Evolutionary conservation across 2,113 vertebrate species (phyloP).

Genomic region (Machaerirhynchus nigripectus): DNA sequence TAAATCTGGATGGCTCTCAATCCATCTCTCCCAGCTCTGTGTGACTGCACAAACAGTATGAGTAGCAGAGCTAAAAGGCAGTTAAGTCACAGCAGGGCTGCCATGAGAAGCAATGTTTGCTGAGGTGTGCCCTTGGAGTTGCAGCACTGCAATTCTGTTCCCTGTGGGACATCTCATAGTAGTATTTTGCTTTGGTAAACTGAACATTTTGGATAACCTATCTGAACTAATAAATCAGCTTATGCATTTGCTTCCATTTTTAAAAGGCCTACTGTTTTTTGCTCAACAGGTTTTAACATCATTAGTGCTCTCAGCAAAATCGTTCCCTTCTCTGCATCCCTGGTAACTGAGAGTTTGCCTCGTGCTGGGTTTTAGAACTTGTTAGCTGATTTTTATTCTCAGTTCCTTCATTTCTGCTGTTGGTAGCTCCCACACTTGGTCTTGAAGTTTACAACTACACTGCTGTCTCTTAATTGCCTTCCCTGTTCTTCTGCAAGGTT

Average conservation of each 20-base stretch:
- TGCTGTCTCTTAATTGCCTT: not conserved
- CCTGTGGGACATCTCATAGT: not conserved
- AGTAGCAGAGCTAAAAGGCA: not conserved
- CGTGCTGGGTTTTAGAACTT: not conserved
- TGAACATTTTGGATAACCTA: not conserved
- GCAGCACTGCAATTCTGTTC: not conserved
- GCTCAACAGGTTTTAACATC: not conserved
- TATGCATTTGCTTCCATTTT: not conserved
- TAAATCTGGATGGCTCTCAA: not conserved
- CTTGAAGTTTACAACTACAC: not conserved
- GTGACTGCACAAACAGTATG: not conserved
- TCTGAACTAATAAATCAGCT: not conserved
- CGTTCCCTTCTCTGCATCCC: not conserved
- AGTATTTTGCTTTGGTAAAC: not conserved
- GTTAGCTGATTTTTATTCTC: not conserved
- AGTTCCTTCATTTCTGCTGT: not conserved
- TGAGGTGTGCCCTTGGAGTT: not conserved
- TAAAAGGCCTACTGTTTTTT: not conserved
- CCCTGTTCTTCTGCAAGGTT: not conserved
- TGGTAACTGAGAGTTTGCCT: not conserved
- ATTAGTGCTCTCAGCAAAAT: not conserved
- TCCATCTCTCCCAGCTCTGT: not conserved
- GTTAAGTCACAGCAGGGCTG: not conserved
- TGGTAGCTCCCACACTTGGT: not conserved
- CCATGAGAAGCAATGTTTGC: not conserved